Evolutionary conservation across 2,113 vertebrate genomes (phyloP), one percentile per base, ranked within the genome.

Genomic region (Eidolon helvum): DNA sequence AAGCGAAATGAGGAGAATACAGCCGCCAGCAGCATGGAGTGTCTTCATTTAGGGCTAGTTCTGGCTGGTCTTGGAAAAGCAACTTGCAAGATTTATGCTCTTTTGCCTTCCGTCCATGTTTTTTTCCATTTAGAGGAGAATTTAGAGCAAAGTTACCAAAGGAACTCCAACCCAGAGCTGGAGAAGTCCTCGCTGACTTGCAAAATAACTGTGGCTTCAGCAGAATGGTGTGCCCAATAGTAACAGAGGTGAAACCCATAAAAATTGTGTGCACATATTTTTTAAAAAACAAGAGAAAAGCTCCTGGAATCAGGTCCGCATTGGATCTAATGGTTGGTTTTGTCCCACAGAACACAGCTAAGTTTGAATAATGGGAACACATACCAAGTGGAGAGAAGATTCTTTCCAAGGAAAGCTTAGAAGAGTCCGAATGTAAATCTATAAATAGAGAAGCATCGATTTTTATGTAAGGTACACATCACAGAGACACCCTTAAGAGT

Each of bases 91-190:
- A 97, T 97, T 98, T 95, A 98, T 97, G 89, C 26, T 66, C 69
- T 48, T 90, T 57, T 4, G 53, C 87, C 87, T 95, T 65, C 93
- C 28, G 3, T 85, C 93, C 45, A 53, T 95, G 50, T 85, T 93
- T 97, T 97, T 96, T 94, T 92, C 77, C 91, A 92, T 85, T 80
- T 55, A 95, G 96, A 63, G 83, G 90, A 21, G 65, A 95, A 98
- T 96, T 97, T 97, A 97, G 97, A 97, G 95, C 96, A 97, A 98
- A 97, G 97, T 98, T 98, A 96, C 91, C 94, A 88, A 53, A n/a
- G 59, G 72, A 94, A 92, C 94, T 96, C 78, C 95, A 97, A 93
- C 87, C 91, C 95, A 78, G 66, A 57, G 82, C 93, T 95, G 93
- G 95, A 98, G 97, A 97, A 90, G 59, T 87, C 95, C 94, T 96